Percentiles rank a stretch among this genome's conserved stretches.
Evolutionary conservation across 2,888 invertebrate genomes (phyloP).

Genomic region (Thalpophila matura): DNA sequence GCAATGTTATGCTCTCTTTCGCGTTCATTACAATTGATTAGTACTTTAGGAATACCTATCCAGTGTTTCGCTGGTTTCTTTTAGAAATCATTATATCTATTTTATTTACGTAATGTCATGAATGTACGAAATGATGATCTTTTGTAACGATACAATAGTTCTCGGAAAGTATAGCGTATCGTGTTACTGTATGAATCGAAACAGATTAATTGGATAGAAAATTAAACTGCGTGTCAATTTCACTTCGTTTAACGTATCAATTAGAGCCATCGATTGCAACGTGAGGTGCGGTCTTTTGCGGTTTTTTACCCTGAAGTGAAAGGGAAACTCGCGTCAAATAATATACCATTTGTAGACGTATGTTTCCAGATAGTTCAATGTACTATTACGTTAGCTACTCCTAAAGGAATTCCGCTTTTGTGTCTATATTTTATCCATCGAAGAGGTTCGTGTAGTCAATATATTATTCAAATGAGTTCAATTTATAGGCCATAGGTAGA

Average conservation of each 20-base stretch:
- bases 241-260: constrained; percentile 67
- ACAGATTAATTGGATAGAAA: constrained; percentile 66
- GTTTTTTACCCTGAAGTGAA: constrained; percentile 59
- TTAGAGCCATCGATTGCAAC: constrained; percentile 66
- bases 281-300: constrained; percentile 48
- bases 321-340: constrained; percentile 54
- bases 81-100: background rate
- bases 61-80: constrained; percentile 10
- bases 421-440: constrained; percentile 35
- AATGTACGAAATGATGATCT: constrained; percentile 13
- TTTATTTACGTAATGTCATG: constrained; percentile 27
- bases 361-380: constrained; percentile 33
- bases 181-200: constrained; percentile 49
- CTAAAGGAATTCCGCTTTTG: constrained; percentile 41
- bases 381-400: constrained; percentile 5
- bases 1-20: constrained; percentile 22
- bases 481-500: constrained; percentile 64
- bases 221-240: constrained; percentile 73
- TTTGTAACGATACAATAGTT: constrained; percentile 33
- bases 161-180: constrained; percentile 49
- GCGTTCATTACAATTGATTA: constrained; percentile 5
- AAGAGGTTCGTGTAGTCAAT: constrained; percentile 49
- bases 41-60: background rate
- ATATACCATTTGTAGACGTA: constrained; percentile 34
- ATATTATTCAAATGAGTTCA: constrained; percentile 65